A percentile compares a stretch with the other conserved stretches of the same genome.
phyloP scores from a whole-genome alignment of 2,797 vertebrate species.

The Sebastes trivittatus region DNA sequence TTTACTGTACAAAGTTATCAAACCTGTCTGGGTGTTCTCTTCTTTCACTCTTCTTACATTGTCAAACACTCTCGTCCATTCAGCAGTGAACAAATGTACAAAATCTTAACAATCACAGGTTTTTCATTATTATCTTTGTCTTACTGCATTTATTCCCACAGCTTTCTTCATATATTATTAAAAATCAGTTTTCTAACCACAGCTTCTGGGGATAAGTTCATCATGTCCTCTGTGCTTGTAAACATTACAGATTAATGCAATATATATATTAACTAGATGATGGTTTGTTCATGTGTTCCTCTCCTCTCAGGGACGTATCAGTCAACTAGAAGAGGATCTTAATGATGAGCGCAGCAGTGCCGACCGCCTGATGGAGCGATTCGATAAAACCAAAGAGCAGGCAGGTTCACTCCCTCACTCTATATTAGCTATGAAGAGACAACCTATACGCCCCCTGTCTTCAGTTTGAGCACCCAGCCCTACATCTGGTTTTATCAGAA shows the following conservation, averaged over 20 bases:
- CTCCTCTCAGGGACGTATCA: slow-evolving; percentile 85
- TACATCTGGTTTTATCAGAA: slow-evolving; percentile 61
- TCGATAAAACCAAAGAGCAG: slow-evolving; percentile 93
- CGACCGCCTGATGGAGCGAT: slow-evolving; percentile 89
- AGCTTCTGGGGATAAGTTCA: neutral
- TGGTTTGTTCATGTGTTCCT: slow-evolving; percentile 8
- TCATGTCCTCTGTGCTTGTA: neutral
- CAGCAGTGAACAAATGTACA: neutral
- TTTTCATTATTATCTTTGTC: neutral
- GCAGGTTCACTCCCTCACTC: slow-evolving; percentile 64
- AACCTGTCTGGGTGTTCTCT: slow-evolving; percentile 63
- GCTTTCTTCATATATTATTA: neutral
- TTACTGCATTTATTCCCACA: neutral
- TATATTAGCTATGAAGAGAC: neutral
- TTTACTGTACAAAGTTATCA: slow-evolving; percentile 71
- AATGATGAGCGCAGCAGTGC: slow-evolving; percentile 90
- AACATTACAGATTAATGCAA: neutral
- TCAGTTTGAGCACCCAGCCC: slow-evolving; percentile 21
- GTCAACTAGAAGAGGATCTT: slow-evolving; percentile 89
- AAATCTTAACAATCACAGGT: neutral
- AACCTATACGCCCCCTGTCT: neutral
- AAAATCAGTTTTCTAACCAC: neutral
- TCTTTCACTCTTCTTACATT: neutral
- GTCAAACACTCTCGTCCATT: neutral
- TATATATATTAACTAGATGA: neutral